Base-by-base conservation (phyloP, 2,888 invertebrate species). In the Callinectes sapidus region DNA sequence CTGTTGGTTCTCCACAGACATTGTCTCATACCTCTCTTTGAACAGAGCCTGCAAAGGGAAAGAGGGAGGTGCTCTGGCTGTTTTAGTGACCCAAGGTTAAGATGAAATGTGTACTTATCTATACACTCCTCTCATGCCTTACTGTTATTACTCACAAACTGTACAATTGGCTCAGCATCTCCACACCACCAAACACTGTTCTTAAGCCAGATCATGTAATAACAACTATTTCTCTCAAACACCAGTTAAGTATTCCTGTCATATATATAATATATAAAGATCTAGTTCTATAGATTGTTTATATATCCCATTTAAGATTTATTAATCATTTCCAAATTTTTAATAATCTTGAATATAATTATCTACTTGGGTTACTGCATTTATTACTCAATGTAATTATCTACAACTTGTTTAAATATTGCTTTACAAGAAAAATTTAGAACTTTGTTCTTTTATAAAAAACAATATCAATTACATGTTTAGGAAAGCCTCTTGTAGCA, bases 1-100 rank as follows among this genome's bases (percentile, higher is more conserved):
- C 55, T 95, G 95, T 94, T 95, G 95, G 66, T 96, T 95, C 35
- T 95, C 95, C 71, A 91, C 91, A 35, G 94, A 94, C 94, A 94
- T 92, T 55, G 89, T 92, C 90, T 94, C 94, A 86, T 94, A 94
- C 91, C 91, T 92, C 87, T 94, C 94, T 91, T 94, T 94, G 91
- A 94, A 94, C 91, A 92, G 94, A 89, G 94, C 94, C 94, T 94
- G 94, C 39, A 88, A 89, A 93, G 71, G 89, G 71, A 91, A 87
- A 66, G 87, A 86, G 87, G 87, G 61, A 87, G 77, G 71, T 86
- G 55, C 89, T 92, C 92, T 89, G 66, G 89, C 87, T 87, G 39
- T 87, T 48, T 10, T 87, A n/a, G n/a, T 48, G 54, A 35, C 87
- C 81, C 32, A 35, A 14, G 81, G 16, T 35, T 13, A 32, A 3